These are phyloP conservation scores for Battus philenor DNA, from an alignment of 1,140 invertebrate species.

Conservation along the genomic window DNA sequence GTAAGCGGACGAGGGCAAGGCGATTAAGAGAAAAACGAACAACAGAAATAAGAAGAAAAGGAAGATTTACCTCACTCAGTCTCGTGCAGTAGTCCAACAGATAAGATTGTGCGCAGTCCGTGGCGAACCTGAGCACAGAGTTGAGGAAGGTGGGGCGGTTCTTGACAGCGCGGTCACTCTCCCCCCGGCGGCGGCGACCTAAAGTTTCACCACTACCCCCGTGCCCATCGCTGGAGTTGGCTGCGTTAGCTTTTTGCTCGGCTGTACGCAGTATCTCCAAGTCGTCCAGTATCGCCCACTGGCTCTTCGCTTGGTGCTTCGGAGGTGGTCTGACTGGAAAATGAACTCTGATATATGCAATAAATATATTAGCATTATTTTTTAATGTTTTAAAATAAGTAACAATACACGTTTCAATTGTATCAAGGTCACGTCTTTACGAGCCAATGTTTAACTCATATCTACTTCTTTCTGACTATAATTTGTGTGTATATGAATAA, in stretches of 20 bases:
- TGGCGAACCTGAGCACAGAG: conserved; percentile 63
- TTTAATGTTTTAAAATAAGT: too few species aligned
- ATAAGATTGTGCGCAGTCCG: conserved; percentile 66
- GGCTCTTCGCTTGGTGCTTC: conserved; percentile 53
- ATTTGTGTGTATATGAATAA: too few species aligned
- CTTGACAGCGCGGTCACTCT: conserved; percentile 42
- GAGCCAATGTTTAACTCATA: too few species aligned
- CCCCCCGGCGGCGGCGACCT: conserved; percentile 24
- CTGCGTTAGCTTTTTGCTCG: conserved; percentile 12
- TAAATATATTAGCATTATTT: too few species aligned
- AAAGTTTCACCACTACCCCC: conserved; percentile 3
- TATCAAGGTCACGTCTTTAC: too few species aligned
- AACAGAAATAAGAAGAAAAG: too few species aligned
- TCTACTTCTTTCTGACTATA: too few species aligned
- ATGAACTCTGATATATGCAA: too few species aligned
- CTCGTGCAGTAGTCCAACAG: conserved; percentile 69
- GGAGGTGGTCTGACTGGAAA: conserved; percentile 46
- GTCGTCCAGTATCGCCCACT: conserved; percentile 59
- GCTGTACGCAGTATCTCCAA: conserved; percentile 26
- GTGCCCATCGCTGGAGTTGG: neutral
- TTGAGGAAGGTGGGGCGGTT: conserved; percentile 48
- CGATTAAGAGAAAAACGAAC: too few species aligned
- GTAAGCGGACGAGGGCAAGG: neutral
- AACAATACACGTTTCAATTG: too few species aligned
- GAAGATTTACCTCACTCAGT: conserved; percentile 72